Percentiles rank a stretch among this genome's conserved stretches.
phyloP scores from a whole-genome alignment of 2,113 vertebrate genomes.

The Paradisaea rubra region DNA sequence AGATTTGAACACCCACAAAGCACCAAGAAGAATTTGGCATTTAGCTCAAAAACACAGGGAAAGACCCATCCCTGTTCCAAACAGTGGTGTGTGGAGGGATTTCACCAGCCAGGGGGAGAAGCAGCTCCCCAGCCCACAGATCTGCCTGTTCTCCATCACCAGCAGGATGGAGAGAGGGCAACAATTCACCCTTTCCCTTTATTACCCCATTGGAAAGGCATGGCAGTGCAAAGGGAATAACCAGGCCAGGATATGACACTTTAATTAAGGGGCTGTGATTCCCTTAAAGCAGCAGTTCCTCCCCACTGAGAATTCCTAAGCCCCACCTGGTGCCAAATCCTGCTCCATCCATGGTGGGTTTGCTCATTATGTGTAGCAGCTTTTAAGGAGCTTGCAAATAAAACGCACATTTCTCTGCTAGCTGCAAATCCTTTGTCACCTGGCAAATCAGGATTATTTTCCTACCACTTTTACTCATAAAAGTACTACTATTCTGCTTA shows the following conservation, averaged over 20 bases:
- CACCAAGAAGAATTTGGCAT: neutral
- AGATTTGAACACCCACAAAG: neutral
- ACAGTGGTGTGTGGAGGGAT: fast-evolving
- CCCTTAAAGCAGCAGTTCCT: neutral
- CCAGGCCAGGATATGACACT: neutral
- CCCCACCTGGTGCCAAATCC: neutral
- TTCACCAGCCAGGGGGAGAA: neutral
- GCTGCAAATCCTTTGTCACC: neutral
- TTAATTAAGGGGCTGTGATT: neutral
- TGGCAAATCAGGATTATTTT: neutral
- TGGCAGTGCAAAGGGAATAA: neutral
- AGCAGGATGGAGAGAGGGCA: neutral
- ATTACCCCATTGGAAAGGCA: neutral
- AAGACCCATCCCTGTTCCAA: neutral
- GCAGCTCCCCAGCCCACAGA: neutral
- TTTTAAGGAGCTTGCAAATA: neutral
- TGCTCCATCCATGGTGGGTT: neutral
- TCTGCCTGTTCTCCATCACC: neutral
- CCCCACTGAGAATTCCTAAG: neutral
- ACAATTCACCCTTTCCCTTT: neutral
- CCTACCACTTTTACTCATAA: neutral
- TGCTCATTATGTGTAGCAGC: neutral
- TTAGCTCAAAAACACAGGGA: neutral
- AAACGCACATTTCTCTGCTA: neutral
- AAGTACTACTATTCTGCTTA: neutral